phyloP scores from a whole-genome alignment of 2,797 vertebrate genomes.

The Rhabdomys pumilio region DNA sequence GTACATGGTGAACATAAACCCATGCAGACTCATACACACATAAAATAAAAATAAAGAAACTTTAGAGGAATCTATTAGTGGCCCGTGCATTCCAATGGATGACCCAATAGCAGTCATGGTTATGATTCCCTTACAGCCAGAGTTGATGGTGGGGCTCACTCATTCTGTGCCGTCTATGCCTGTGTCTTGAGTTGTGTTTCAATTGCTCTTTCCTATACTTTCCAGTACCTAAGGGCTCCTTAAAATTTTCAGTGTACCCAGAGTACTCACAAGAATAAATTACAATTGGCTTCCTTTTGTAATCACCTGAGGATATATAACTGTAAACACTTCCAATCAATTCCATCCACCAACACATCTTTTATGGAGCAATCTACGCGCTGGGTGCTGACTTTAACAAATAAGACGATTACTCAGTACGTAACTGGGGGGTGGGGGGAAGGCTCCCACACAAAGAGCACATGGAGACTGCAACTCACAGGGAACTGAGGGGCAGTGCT shows the following conservation, averaged over 20 bases:
- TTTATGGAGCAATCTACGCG: background rate
- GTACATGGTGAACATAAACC: background rate
- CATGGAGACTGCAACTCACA: background rate
- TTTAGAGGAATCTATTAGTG: background rate
- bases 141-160: background rate
- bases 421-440: background rate
- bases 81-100: background rate
- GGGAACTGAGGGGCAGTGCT: rapidly evolving
- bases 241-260: background rate
- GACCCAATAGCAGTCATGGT: too few relatives aligned
- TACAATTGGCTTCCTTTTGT: background rate
- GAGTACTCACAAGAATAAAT: background rate
- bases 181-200: background rate
- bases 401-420: background rate
- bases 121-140: background rate
- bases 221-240: background rate
- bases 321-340: background rate
- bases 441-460: background rate
- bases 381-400: background rate
- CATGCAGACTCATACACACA: too few relatives aligned
- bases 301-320: conserved; percentile 5
- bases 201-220: background rate
- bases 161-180: background rate
- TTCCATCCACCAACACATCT: background rate
- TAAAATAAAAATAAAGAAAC: background rate